Base-by-base conservation (phyloP, 2,888 invertebrate species). In the Rhamphomyia laevipes region DNA sequence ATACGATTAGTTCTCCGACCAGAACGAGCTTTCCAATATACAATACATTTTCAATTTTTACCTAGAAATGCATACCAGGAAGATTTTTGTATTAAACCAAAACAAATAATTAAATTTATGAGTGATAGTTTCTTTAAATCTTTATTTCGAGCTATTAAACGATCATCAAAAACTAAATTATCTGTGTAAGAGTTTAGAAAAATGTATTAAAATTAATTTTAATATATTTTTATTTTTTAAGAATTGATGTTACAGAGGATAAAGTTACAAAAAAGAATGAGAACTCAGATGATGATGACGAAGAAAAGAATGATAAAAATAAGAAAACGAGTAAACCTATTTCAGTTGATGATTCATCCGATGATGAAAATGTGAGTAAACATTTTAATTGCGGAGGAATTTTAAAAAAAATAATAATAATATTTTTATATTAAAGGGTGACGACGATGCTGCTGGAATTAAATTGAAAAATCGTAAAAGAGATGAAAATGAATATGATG, bases 1-100 rank as follows among this genome's bases (percentile, higher is more conserved):
- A 63, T 61, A 1, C 54, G 58, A 16, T 65, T 88, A 50, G 73
- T 77, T 1, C 66, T 78, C 1, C 55, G 59, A 0, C 80, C 82
- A 0, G 61, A 72, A 3, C 73, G 81, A 47, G 73, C 74, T 46
- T 70, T 86, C 53, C 73, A 77, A 44, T 88, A 86, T 55, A 77
- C 74, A 1, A 65, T 94, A 56, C 76, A 72, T 10, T 82, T 93
- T 56, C 68, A 77, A 23, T 91, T 90, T 63, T 72, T 94, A 47
- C 86, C 88, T 0, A 72, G 81, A 40, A 72, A 78, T 18, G 79
- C 78, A 31, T 94, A 94, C 63, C 81, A 82, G 58, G 74, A 78
- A 3, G 78, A 84, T 46, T 87, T 82, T 58, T 73, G 76, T 45
- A 77, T 91, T 2, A 82, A 77, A 46, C 87, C 91, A 0, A 71